Base-by-base conservation (phyloP, 2,797 vertebrate genomes). In the Peromyscus nudipes region DNA sequence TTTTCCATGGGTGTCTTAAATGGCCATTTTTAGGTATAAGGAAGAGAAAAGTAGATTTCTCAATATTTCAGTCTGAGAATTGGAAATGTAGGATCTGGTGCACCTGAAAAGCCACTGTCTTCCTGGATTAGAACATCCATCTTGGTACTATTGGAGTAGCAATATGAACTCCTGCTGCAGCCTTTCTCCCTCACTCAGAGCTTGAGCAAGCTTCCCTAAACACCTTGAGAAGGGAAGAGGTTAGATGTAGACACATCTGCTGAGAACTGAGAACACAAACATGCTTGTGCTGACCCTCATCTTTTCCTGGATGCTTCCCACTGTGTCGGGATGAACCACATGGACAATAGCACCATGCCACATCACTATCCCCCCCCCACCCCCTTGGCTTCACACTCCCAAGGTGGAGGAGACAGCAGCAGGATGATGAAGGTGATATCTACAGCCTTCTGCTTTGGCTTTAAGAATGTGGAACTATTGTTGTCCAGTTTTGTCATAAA, bases 21-120 rank as follows among this genome's bases (percentile, higher is more conserved):
- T 90, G 73, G 31, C 14, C 46, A 17, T 19, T 52, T 82, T 89
- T 96, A n/a, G 29, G 64, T 31, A 17, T 40, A 23, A 93, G 49
- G 37, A 88, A 91, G 67, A 83, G 43, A 46, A 96, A 85, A 57
- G 60, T 73, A 21, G 40, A 84, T 92, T 88, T 76, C 64, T 83
- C 37, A 13, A 43, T 83, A 71, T 90, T 92, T 64, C 62, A 82
- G 9, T 6, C 62, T 64, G 40, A 31, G 27, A 43, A 64, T 46
- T 76, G 43, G 29, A 88, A 67, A 27, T 94, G 10, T 73, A 79
- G 27, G 14, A 67, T 62, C 77, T 31, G 31, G n/a, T 57, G 27
- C 5, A 55, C 17, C 31, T 89, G 71, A 92, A 83, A 91, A 92
- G 62, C 52, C 37, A 40, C 29, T 21, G 29, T 87, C 60, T 91